Conservation (phyloP, 1,140 invertebrate species). For the Cydia pomonella region DNA sequence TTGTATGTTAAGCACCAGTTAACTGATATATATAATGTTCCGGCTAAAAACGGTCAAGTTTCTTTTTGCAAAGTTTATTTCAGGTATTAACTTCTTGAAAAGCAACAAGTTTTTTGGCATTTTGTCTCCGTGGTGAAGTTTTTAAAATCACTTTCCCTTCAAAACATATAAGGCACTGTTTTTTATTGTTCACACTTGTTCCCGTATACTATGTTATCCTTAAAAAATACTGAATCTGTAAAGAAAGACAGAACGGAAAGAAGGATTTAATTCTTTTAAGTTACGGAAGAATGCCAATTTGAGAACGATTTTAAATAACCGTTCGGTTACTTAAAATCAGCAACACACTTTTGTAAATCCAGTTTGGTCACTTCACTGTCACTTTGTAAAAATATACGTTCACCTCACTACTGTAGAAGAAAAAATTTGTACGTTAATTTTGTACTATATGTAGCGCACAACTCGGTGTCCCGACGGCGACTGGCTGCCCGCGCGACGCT, state of each 20-base stretch:
- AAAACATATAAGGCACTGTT: slow-evolving; percentile 76
- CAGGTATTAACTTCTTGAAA: slow-evolving; percentile 78
- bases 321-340: slow-evolving; percentile 70
- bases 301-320: slow-evolving; percentile 62
- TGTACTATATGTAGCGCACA: slow-evolving; percentile 78
- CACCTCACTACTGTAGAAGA: slow-evolving; percentile 63
- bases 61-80: slow-evolving; percentile 77
- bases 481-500: slow-evolving; percentile 59
- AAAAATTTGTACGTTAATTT: slow-evolving; percentile 77
- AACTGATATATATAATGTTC: slow-evolving; percentile 74
- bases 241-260: slow-evolving; percentile 70
- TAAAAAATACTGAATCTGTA: slow-evolving; percentile 66
- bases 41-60: slow-evolving; percentile 73
- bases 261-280: slow-evolving; percentile 52
- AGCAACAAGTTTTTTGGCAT: slow-evolving; percentile 77
- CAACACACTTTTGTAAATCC: slow-evolving; percentile 45
- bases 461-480: slow-evolving; percentile 61
- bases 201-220: slow-evolving; percentile 56
- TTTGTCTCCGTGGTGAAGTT: slow-evolving; percentile 73
- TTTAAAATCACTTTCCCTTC: slow-evolving; percentile 56
- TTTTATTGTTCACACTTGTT: slow-evolving; percentile 72
- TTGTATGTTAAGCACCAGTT: slow-evolving; percentile 62
- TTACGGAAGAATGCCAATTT: neutral
- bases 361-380: slow-evolving; percentile 57
- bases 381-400: slow-evolving; percentile 52